A percentile compares a stretch with the other conserved stretches of the same genome.
Conservation (phyloP, 2,113 vertebrate species). For the Vicugna pacos region DNA sequence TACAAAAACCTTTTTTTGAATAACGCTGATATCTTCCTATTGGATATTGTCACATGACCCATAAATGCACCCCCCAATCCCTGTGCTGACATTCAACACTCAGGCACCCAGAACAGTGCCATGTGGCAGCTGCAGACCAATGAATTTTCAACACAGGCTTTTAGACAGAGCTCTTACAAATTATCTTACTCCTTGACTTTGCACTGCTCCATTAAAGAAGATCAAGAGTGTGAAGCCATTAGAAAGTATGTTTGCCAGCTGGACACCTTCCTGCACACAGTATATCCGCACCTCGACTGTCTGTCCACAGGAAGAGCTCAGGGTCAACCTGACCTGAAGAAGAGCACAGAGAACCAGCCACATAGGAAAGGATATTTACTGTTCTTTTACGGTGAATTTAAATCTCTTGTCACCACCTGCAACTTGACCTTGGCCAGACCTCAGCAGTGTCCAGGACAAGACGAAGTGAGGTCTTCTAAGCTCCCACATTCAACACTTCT, state of each 20-base stretch:
- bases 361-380: accelerated
- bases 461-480: not conserved
- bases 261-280: too few relatives aligned
- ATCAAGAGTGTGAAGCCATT: not conserved
- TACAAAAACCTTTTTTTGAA: not conserved
- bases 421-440: not conserved
- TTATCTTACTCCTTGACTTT: not conserved
- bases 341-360: not conserved
- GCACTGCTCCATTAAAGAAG: not conserved
- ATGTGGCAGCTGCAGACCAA: too few relatives aligned
- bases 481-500: not conserved
- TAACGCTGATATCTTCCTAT: not conserved
- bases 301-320: not conserved
- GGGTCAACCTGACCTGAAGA: not conserved
- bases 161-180: not conserved
- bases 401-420: not conserved
- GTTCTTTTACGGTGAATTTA: not conserved
- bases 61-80: too few relatives aligned
- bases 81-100: not conserved
- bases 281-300: not conserved
- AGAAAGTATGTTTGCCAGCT: not conserved
- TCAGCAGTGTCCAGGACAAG: not conserved
- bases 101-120: not conserved
- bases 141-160: not conserved
- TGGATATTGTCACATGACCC: not conserved